Conservation (phyloP, 2,888 invertebrate genomes). For the Yponomeuta malinellus region DNA sequence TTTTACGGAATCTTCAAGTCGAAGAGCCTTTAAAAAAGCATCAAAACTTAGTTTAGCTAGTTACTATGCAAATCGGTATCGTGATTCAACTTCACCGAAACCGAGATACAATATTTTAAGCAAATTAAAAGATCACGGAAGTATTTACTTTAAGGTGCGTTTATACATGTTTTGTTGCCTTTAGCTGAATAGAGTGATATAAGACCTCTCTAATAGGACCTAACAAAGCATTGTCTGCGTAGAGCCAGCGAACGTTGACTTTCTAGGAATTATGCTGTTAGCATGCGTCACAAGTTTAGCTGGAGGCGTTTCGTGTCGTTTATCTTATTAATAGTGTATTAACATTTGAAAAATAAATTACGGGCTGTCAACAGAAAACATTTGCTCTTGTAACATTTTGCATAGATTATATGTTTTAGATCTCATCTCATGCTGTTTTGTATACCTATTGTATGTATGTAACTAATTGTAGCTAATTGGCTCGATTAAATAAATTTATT, state of each 20-base stretch:
- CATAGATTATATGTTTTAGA: not conserved
- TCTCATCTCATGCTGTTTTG: not conserved
- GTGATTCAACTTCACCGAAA: not conserved
- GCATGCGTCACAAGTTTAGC: not conserved
- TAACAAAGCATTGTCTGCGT: not conserved
- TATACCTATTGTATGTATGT: not conserved
- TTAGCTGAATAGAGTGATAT: not conserved
- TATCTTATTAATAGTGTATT: not conserved
- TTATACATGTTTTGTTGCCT: not conserved
- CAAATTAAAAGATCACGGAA: not conserved
- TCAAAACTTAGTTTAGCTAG: not conserved
- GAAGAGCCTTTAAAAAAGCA: not conserved
- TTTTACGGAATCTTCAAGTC: not conserved
- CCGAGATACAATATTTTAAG: not conserved
- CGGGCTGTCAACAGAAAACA: not conserved
- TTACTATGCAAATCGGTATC: not conserved
- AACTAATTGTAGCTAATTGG: not conserved
- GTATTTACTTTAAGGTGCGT: not conserved
- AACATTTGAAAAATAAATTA: not conserved
- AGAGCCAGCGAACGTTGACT: not conserved
- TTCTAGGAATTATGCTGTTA: slow-evolving; percentile 1
- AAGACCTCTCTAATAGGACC: not conserved
- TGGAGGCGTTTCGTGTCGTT: not conserved
- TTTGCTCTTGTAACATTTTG: not conserved
- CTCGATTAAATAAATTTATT: too few relatives aligned